phyloP scores from a whole-genome alignment of 2,888 invertebrate genomes.

The Maniola hyperantus region DNA sequence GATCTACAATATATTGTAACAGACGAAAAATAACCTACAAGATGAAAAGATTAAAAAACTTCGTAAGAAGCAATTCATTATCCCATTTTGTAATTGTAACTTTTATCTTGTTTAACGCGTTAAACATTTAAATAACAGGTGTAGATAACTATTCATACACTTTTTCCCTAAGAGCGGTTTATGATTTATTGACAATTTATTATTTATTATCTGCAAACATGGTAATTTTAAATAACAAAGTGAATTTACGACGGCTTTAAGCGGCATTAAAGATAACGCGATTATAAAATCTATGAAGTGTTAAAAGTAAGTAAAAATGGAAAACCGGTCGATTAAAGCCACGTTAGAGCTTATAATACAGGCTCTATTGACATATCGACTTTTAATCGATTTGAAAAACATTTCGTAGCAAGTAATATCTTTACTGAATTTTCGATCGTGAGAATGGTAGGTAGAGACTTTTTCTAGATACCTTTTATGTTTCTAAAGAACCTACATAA shows the following conservation, averaged over 20 bases:
- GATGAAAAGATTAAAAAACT: not conserved
- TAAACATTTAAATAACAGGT: constrained; percentile 1
- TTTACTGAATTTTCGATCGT: not conserved
- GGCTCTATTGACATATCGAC: not conserved
- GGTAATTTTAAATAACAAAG: constrained; percentile 10
- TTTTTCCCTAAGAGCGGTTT: constrained; percentile 4
- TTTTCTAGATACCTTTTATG: not conserved
- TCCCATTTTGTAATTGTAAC: not conserved
- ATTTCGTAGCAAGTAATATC: not conserved
- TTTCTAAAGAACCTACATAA: no score
- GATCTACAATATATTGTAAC: no score
- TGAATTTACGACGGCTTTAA: constrained; percentile 7
- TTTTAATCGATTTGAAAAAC: constrained; percentile 1
- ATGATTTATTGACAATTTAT: constrained; percentile 15
- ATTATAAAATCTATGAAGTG: constrained; percentile 16
- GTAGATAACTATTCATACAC: constrained; percentile 3
- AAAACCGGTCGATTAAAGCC: constrained; percentile 15
- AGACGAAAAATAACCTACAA: no score
- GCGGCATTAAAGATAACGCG: constrained; percentile 12
- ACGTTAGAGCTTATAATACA: not conserved
- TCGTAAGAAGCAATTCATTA: not conserved
- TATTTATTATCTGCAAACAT: constrained; percentile 17
- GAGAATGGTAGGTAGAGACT: not conserved
- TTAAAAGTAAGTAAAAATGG: constrained; percentile 17
- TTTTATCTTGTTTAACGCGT: not conserved